phyloP scores from a whole-genome alignment of 2,888 invertebrate species.

The Tubulanus polymorphus region DNA sequence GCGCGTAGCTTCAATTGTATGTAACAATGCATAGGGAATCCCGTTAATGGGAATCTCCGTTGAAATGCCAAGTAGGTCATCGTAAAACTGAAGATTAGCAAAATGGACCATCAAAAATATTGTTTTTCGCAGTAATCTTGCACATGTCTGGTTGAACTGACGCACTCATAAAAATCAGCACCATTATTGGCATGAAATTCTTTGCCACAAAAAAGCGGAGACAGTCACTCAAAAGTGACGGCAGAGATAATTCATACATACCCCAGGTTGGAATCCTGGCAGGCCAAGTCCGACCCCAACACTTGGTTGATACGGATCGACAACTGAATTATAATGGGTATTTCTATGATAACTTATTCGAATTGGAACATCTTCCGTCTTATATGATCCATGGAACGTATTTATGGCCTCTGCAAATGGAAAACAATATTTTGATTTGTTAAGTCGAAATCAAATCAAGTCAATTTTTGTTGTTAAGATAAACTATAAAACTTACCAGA shows the following conservation, averaged over 20 bases:
- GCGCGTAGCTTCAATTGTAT: too few species aligned
- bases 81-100: too few species aligned
- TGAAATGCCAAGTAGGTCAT: too few species aligned
- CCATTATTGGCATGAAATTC: too few species aligned
- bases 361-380: slow-evolving; percentile 66
- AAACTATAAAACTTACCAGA: slow-evolving; percentile 58
- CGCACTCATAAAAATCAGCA: too few species aligned
- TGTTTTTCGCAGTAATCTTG: too few species aligned
- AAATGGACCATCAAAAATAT: too few species aligned
- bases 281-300: slow-evolving; percentile 81
- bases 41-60: too few species aligned
- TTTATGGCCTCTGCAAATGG: slow-evolving; percentile 73
- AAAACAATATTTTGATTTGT: not conserved
- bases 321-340: slow-evolving; percentile 83
- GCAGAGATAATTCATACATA: slow-evolving; percentile 23
- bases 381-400: slow-evolving; percentile 74
- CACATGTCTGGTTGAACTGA: too few species aligned
- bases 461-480: not conserved
- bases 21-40: too few species aligned
- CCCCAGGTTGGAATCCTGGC: slow-evolving; percentile 72
- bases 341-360: slow-evolving; percentile 81
- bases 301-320: slow-evolving; percentile 73
- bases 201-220: too few species aligned
- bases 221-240: too few species aligned
- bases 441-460: not conserved